Evolutionary conservation across 2,797 vertebrate genomes (phyloP).

Genomic region (Phoxinus dragarum): DNA sequence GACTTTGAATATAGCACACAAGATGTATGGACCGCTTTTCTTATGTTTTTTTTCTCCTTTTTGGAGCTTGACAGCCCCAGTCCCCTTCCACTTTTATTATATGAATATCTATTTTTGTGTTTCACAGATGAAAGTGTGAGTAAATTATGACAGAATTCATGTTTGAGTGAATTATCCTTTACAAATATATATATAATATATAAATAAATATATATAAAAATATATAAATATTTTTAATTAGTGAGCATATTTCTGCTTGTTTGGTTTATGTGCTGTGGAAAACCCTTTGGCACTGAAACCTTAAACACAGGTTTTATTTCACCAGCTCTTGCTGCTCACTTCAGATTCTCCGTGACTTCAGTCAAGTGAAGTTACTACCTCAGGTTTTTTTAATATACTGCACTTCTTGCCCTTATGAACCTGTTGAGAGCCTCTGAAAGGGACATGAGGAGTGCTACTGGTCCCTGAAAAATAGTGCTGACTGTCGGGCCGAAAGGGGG

Average conservation of each 20-base stretch:
- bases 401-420: slow-evolving; percentile 93
- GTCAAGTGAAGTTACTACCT: slow-evolving; percentile 84
- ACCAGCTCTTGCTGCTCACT: slow-evolving; percentile 83
- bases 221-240: background rate
- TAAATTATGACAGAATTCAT: background rate
- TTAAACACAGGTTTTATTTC: slow-evolving; percentile 18
- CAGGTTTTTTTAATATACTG: slow-evolving; percentile 87
- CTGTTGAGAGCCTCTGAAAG: slow-evolving; percentile 91
- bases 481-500: slow-evolving; percentile 86
- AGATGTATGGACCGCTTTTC: background rate
- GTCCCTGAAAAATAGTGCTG: slow-evolving; percentile 89
- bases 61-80: background rate
- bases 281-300: background rate
- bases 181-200: too few relatives aligned
- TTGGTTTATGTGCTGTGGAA: background rate
- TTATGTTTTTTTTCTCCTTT: background rate
- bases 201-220: background rate
- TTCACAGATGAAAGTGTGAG: background rate
- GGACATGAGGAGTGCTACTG: slow-evolving; percentile 87
- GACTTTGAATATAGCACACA: background rate
- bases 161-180: background rate
- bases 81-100: background rate
- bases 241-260: background rate
- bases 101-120: background rate
- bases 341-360: slow-evolving; percentile 79